Base-by-base conservation (phyloP, 1,140 invertebrate genomes). In the Portunus trituberculatus region DNA sequence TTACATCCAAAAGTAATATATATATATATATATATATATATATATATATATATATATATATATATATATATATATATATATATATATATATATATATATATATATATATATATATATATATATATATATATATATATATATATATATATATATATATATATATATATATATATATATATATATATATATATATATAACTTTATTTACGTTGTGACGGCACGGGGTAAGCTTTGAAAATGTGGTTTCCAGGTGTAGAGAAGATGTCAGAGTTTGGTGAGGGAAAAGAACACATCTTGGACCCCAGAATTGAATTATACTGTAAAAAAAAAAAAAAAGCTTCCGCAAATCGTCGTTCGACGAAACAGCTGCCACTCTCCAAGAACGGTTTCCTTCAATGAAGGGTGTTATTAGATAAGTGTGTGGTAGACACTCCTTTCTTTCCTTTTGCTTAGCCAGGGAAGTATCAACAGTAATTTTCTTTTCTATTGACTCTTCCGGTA, bases 11-110 rank as follows among this genome's bases (percentile, higher is more conserved):
- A n/a, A n/a, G n/a, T n/a, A n/a, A n/a, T n/a, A n/a, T n/a, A n/a
- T n/a, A n/a, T n/a, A n/a, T n/a, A 76, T 76, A 76, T 76, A 76
- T 76, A 76, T 76, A 76, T 76, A 76, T 76, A 76, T 76, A 76
- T 76, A 76, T 76, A 76, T 76, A 76, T 76, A 76, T 76, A 76
- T 76, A 76, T 76, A 76, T 76, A 76, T 76, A 76, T 76, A 76
- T 76, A 76, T 76, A 76, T 76, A 76, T 76, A 76, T 76, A 76
- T 76, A 76, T 76, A 76, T 76, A 76, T 76, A 76, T 76, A 76
- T 76, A 76, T 76, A 76, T 76, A 76, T 76, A 76, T 76, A 76
- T 76, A 76, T 76, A 76, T 76, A 76, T 76, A 76, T 76, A 76
- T 76, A 76, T 76, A 76, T 76, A 76, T 76, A 76, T 76, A 76